Percentiles rank a stretch among this genome's conserved stretches.
Evolutionary conservation across 2,888 invertebrate genomes (phyloP).

Genomic region (Drosophila glabriapex): DNA sequence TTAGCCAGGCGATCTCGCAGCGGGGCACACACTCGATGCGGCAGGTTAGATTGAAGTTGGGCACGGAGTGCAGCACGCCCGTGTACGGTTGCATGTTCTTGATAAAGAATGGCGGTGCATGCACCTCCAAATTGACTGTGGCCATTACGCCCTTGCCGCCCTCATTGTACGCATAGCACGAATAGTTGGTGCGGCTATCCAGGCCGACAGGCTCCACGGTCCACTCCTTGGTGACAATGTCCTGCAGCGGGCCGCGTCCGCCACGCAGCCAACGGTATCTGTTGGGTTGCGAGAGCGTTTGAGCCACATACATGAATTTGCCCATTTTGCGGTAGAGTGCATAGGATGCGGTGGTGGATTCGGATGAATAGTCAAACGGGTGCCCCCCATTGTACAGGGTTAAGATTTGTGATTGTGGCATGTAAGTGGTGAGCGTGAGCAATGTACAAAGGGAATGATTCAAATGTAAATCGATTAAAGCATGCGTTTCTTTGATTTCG

Average conservation of each 20-base stretch:
- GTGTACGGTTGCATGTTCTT: constrained; percentile 93
- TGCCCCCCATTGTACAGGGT: constrained; percentile 76
- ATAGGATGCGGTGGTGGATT: constrained; percentile 53
- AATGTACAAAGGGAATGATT: constrained; percentile 83
- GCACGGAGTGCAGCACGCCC: constrained; percentile 91
- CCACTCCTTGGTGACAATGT: constrained; percentile 91
- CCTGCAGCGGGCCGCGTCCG: constrained; percentile 89
- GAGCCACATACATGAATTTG: constrained; percentile 82
- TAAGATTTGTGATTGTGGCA: constrained; percentile 83
- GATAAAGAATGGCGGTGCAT: constrained; percentile 95
- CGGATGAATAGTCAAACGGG: constrained; percentile 46
- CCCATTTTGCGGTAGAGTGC: constrained; percentile 83
- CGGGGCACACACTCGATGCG: constrained; percentile 95
- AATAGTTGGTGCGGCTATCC: constrained; percentile 95
- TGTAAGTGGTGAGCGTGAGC: constrained; percentile 82
- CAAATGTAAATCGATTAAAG: constrained; percentile 82
- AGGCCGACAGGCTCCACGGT: constrained; percentile 93
- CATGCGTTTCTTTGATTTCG: constrained; percentile 82
- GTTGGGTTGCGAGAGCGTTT: constrained; percentile 82
- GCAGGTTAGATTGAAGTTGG: constrained; percentile 92
- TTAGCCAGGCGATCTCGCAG: constrained; percentile 94
- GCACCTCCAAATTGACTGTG: constrained; percentile 89
- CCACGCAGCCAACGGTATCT: constrained; percentile 93
- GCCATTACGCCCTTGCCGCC: constrained; percentile 92
- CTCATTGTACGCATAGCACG: constrained; percentile 94